Base-by-base conservation (phyloP, 2,888 invertebrate genomes). In the Diaphora mendica region DNA sequence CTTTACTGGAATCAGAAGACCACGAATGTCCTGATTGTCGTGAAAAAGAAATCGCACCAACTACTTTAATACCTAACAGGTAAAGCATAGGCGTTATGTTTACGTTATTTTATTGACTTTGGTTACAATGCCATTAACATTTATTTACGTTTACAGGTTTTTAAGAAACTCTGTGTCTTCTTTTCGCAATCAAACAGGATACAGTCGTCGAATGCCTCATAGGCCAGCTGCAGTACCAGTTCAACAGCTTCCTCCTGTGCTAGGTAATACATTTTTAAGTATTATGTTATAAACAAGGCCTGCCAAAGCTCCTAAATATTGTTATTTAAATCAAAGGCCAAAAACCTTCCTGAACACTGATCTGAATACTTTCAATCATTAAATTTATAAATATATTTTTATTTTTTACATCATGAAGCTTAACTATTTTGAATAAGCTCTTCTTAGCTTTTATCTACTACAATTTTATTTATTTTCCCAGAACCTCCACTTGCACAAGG, bases 21-120 rank as follows among this genome's bases (percentile, higher is more conserved):
- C 99, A 99, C 86, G 98, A 99, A 90, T 99, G 99, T 92, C 99
- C 99, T 0, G 98, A 98, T 86, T 99, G 99, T 90, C 97, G 98
- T 75, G 99, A 99, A 90, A 98, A 98, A 86, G 99, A 98, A 86
- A 98, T 99, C 67, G 98, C 99, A 0, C 99, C 99, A 0, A 98
- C 98, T 68, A 98, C 98, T 2, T 96, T 99, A 64, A 99, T 99
- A 84, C 99, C 99, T 4, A 99, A 99, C 90, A 97, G 95, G 95
- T 95, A 87, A 35, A 66, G 68, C 44, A 71, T 35, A 66, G 35
- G 51, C 4, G 7, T 35, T 39, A 30, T 5, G 8, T 35, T 51
- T 20, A 62, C 15, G 2, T 30, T 35, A 35, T 68, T 15, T n/a
- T 7, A 33, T 55, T 17, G 7, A 20, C 51, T 4, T 42, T 4